A percentile compares a stretch with the other conserved stretches of the same genome.
Conservation (phyloP, 2,888 invertebrate genomes). For the Dolomedes plantarius region DNA sequence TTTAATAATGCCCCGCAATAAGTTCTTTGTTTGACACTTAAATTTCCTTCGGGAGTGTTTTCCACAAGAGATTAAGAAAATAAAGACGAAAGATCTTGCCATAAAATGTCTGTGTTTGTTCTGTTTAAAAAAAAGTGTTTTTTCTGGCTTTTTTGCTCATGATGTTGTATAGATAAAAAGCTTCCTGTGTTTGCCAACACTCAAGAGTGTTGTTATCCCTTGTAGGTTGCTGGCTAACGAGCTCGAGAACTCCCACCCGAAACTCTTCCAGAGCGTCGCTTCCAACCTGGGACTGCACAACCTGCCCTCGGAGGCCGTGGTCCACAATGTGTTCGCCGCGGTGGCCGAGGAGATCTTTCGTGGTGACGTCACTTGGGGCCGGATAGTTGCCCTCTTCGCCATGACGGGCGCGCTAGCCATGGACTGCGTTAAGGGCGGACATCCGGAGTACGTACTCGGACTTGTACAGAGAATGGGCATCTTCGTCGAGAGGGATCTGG, state of each 20-base stretch:
- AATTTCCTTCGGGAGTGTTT: too few relatives aligned
- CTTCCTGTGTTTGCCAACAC: too few relatives aligned
- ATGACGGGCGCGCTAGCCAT: conserved; percentile 89
- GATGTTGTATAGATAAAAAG: too few relatives aligned
- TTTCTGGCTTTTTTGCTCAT: too few relatives aligned
- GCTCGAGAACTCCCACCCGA: conserved; percentile 56
- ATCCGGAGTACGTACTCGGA: conserved; percentile 86
- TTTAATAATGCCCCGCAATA: too few relatives aligned
- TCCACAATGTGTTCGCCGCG: conserved; percentile 82
- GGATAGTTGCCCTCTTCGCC: conserved; percentile 86
- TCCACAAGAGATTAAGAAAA: too few relatives aligned
- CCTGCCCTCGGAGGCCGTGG: conserved; percentile 76
- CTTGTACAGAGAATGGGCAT: conserved; percentile 87
- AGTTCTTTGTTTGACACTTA: too few relatives aligned
- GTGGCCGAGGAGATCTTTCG: conserved; percentile 85
- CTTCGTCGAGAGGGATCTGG: conserved; percentile 83
- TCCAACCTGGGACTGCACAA: conserved; percentile 69
- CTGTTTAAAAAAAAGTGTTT: too few relatives aligned
- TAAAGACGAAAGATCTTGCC: too few relatives aligned
- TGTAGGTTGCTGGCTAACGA: conserved; percentile 59
- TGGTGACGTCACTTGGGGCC: conserved; percentile 76
- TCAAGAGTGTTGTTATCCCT: too few relatives aligned
- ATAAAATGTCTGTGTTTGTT: too few relatives aligned
- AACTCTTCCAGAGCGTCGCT: conserved; percentile 68
- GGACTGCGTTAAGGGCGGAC: conserved; percentile 84